Conservation (phyloP, 1,140 invertebrate species). For the Druon quercuslanigerum region DNA sequence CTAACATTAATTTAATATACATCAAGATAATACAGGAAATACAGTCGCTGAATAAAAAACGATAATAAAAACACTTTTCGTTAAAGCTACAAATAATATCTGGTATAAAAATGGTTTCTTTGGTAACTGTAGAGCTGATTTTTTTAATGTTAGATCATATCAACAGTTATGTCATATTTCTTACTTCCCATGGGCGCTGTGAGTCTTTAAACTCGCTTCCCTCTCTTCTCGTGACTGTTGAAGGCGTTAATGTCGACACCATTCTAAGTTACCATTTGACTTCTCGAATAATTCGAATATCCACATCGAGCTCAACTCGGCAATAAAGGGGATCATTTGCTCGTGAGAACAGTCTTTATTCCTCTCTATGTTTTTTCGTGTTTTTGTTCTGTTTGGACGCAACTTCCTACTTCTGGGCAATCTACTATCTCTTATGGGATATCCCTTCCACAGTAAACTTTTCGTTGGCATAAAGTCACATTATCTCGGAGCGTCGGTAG, state of each 20-base stretch:
- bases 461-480: constrained; percentile 45
- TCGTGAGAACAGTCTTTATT: constrained; percentile 11
- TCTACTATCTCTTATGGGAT: constrained; percentile 40
- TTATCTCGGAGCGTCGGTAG: constrained; percentile 33
- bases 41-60: no score
- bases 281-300: constrained; percentile 41
- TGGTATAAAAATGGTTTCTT: not conserved
- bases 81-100: constrained; percentile 3
- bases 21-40: no score
- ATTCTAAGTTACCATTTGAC: constrained; percentile 38
- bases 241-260: constrained; percentile 35
- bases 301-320: constrained; percentile 8
- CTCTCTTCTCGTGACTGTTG: constrained; percentile 32
- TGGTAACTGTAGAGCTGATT: not conserved
- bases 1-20: no score
- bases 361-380: constrained; percentile 1
- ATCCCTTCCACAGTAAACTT: constrained; percentile 46
- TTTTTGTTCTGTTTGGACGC: not conserved
- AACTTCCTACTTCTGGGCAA: not conserved
- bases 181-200: constrained; percentile 33
- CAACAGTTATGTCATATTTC: constrained; percentile 6
- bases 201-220: constrained; percentile 24
- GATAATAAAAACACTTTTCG: not conserved
- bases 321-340: constrained; percentile 32
- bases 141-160: constrained; percentile 1